A percentile compares a stretch with the other conserved stretches of the same genome.
phyloP scores from a whole-genome alignment of 1,140 invertebrate genomes.

The Drosophila bocki region DNA sequence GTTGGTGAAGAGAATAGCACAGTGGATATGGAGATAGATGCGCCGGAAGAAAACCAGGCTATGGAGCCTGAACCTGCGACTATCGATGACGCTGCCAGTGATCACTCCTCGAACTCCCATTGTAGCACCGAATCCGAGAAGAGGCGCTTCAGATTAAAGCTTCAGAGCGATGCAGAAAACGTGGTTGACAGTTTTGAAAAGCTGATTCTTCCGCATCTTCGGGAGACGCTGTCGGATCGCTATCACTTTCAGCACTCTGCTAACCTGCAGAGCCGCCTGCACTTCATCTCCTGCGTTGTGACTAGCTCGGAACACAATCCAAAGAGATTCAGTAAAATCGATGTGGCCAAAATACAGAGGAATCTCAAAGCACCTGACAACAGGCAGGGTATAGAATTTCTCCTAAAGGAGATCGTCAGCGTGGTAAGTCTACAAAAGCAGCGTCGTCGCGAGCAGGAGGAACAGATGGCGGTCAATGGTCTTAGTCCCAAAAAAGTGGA shows the following conservation, averaged over 20 bases:
- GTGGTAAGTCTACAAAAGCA: slow-evolving; percentile 70
- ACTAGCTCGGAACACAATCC: slow-evolving; percentile 70
- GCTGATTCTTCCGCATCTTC: slow-evolving; percentile 65
- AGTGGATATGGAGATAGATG: slow-evolving; percentile 30
- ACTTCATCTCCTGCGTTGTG: slow-evolving; percentile 76
- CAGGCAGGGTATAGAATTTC: slow-evolving; percentile 63
- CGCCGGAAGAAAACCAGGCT: neutral
- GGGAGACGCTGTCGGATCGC: slow-evolving; percentile 35
- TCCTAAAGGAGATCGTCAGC: slow-evolving; percentile 67
- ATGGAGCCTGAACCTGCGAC: neutral
- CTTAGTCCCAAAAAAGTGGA: slow-evolving; percentile 22
- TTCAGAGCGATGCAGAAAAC: slow-evolving; percentile 52
- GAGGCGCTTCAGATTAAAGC: slow-evolving; percentile 45
- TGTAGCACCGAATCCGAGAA: slow-evolving; percentile 35
- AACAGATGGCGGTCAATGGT: slow-evolving; percentile 22
- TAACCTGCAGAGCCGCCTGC: slow-evolving; percentile 45
- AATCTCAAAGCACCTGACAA: slow-evolving; percentile 68
- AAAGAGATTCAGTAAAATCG: slow-evolving; percentile 58
- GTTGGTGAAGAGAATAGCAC: neutral
- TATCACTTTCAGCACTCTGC: slow-evolving; percentile 57
- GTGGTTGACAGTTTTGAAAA: slow-evolving; percentile 77
- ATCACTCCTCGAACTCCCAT: slow-evolving; percentile 34
- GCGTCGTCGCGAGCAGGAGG: slow-evolving; percentile 32
- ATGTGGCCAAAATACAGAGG: slow-evolving; percentile 70
- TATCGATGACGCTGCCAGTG: slow-evolving; percentile 19